These are phyloP conservation scores for Morpho achilles DNA, from an alignment of 2,888 invertebrate genomes.

Conservation along the genomic window DNA sequence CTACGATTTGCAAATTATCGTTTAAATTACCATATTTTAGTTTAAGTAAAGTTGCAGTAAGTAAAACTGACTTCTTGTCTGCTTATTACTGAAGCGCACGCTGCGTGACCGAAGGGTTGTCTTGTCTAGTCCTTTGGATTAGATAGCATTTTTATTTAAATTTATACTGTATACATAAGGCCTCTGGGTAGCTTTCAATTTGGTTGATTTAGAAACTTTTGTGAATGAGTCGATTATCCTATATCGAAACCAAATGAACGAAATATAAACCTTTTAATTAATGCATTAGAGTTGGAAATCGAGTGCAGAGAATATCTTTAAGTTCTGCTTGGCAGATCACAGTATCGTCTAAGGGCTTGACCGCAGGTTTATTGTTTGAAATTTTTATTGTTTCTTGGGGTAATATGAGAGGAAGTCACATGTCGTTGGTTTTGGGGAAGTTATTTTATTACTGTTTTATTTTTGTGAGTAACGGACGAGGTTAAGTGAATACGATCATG, in stretches of 20 bases:
- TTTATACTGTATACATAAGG: slow-evolving; percentile 7
- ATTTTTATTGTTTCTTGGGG: slow-evolving; percentile 56
- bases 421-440: slow-evolving; percentile 59
- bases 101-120: slow-evolving; percentile 68
- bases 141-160: slow-evolving; percentile 24
- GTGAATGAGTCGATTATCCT: slow-evolving; percentile 17
- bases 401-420: slow-evolving; percentile 56
- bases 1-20: slow-evolving; percentile 37
- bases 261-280: slow-evolving; percentile 13
- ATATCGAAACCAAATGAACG: slow-evolving; percentile 21
- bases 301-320: slow-evolving; percentile 28
- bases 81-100: slow-evolving; percentile 58
- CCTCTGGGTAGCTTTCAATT: too few relatives aligned
- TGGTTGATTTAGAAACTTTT: not conserved
- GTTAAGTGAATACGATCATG: slow-evolving; percentile 16
- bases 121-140: slow-evolving; percentile 46
- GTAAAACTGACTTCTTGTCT: slow-evolving; percentile 50
- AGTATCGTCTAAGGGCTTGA: slow-evolving; percentile 49
- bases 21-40: slow-evolving; percentile 39
- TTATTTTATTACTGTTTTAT: slow-evolving; percentile 50
- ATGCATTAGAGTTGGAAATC: slow-evolving; percentile 5
- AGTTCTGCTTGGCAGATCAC: slow-evolving; percentile 52
- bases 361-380: slow-evolving; percentile 53
- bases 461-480: slow-evolving; percentile 31
- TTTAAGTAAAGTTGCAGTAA: slow-evolving; percentile 33